A percentile compares a stretch with the other conserved stretches of the same genome.
Evolutionary conservation across 2,113 vertebrate species (phyloP).

Genomic region (Malurus melanocephalus): DNA sequence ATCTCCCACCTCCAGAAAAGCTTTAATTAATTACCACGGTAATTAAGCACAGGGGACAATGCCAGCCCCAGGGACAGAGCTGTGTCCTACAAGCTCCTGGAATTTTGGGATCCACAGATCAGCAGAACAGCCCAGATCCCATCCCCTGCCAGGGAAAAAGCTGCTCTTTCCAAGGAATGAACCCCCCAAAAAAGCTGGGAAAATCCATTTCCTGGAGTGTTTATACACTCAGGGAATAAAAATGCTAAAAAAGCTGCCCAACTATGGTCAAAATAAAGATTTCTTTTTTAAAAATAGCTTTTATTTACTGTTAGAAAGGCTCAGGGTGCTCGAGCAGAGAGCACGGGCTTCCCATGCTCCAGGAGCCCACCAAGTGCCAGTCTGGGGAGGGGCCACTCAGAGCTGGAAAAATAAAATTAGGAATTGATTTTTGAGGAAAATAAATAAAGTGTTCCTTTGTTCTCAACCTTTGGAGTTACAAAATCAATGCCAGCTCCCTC

Average conservation of each 20-base stretch:
- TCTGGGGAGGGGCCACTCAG: fast-evolving
- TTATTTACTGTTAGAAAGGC: not conserved
- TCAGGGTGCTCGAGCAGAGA: not conserved
- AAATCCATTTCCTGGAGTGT: not conserved
- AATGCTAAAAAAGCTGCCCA: not conserved
- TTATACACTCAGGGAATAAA: not conserved
- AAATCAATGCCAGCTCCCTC: not conserved
- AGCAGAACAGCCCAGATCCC: not conserved
- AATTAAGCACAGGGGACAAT: slow-evolving; percentile 32
- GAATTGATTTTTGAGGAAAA: not conserved
- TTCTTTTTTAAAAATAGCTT: not conserved
- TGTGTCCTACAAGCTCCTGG: not conserved
- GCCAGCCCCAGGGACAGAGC: not conserved
- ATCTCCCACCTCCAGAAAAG: not conserved
- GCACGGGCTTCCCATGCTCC: not conserved
- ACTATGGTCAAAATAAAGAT: not conserved
- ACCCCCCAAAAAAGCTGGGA: not conserved
- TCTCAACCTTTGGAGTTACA: not conserved
- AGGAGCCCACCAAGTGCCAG: not conserved
- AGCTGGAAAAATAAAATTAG: not conserved
- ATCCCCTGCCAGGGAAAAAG: not conserved
- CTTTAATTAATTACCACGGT: slow-evolving; percentile 1
- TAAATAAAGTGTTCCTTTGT: not conserved
- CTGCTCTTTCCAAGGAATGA: not conserved
- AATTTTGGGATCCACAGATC: fast-evolving